Evolutionary conservation across 1,140 invertebrate species (phyloP).

Genomic region (Trichogramma pretiosum): DNA sequence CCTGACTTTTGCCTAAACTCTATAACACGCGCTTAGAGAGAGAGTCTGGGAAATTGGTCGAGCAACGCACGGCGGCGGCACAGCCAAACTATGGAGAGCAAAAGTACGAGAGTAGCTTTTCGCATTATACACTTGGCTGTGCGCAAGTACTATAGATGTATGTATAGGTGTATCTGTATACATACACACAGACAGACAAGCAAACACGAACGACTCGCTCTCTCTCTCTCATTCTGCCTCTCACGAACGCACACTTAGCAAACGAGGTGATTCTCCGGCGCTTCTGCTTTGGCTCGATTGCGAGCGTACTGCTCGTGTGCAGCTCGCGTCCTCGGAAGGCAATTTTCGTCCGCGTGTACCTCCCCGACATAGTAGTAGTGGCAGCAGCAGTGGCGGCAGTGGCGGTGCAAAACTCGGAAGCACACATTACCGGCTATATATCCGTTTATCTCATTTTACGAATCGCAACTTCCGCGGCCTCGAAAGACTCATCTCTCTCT

Average conservation of each 20-base stretch:
- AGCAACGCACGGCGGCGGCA: no score
- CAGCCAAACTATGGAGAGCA: no score
- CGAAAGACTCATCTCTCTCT: background rate
- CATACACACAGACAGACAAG: no score
- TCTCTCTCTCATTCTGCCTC: background rate
- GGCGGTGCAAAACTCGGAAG: slow-evolving; percentile 10
- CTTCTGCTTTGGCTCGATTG: no score
- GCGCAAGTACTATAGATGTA: background rate
- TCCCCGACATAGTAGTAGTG: no score
- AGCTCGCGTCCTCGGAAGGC: slow-evolving; percentile 2
- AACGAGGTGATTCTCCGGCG: background rate
- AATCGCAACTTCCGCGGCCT: slow-evolving; percentile 14
- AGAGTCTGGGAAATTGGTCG: no score
- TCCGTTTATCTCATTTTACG: slow-evolving; percentile 18
- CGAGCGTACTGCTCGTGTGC: no score
- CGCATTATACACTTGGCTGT: background rate
- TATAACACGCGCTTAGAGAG: no score
- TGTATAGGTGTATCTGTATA: background rate
- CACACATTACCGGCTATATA: slow-evolving; percentile 10
- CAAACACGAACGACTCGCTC: no score
- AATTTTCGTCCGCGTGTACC: slow-evolving; percentile 18
- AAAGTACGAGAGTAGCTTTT: background rate
- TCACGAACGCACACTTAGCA: background rate
- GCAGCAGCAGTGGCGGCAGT: no score
- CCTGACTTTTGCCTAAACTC: no score